Percentiles rank a stretch among this genome's conserved stretches.
phyloP scores from a whole-genome alignment of 2,113 vertebrate genomes.

The Cheilinus undulatus region DNA sequence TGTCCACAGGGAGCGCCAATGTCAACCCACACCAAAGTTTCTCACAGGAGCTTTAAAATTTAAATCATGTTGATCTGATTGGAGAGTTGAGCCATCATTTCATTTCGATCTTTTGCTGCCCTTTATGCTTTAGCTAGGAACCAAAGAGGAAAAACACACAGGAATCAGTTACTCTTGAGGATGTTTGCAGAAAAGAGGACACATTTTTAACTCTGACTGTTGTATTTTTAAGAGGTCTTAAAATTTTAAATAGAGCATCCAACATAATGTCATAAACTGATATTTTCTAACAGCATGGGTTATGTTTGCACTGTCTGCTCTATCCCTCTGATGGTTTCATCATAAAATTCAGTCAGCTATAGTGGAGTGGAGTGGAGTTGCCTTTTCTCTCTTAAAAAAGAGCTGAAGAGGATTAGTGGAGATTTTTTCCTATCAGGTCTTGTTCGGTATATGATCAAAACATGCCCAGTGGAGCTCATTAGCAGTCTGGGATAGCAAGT shows the following conservation, averaged over 20 bases:
- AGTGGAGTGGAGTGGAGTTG: not conserved
- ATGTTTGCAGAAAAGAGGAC: not conserved
- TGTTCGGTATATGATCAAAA: slow-evolving; percentile 47
- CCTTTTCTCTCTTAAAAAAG: slow-evolving; percentile 19
- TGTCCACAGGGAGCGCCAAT: too few species aligned
- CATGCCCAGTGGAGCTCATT: slow-evolving; percentile 75
- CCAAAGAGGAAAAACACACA: not conserved
- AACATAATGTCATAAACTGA: not conserved
- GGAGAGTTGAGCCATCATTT: too few species aligned
- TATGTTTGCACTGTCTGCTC: not conserved
- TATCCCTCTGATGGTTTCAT: slow-evolving; percentile 14
- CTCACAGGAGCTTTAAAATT: too few species aligned
- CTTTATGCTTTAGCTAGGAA: too few species aligned
- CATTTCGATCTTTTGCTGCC: too few species aligned
- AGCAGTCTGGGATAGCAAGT: slow-evolving; percentile 48
- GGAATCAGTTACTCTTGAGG: not conserved
- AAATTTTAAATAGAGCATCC: slow-evolving; percentile 2
- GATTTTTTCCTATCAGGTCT: slow-evolving; percentile 23
- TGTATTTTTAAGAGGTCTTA: not conserved
- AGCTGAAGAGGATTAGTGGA: slow-evolving; percentile 37
- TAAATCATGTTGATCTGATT: not conserved
- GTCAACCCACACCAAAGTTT: too few species aligned
- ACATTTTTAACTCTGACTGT: too few species aligned
- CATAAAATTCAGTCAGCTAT: slow-evolving; percentile 7
- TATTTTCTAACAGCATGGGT: slow-evolving; percentile 5